phyloP scores from a whole-genome alignment of 2,888 invertebrate species.

The Opisthograptis luteolata region DNA sequence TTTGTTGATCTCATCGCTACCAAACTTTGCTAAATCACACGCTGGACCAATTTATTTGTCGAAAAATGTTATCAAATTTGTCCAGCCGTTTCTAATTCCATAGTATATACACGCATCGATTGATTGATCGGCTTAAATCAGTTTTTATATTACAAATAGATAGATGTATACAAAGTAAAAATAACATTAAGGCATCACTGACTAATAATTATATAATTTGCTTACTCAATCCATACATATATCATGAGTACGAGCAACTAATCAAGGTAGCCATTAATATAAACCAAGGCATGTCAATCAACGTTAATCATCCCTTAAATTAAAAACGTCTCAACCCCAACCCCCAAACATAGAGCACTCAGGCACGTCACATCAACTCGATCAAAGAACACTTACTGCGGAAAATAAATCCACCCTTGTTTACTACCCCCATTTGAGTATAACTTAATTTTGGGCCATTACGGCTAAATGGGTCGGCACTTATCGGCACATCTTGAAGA shows the following conservation, averaged over 20 bases:
- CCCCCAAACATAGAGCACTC: conserved; percentile 12
- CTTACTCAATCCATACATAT: too few relatives aligned
- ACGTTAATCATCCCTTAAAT: conserved; percentile 1
- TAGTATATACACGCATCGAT: too few relatives aligned
- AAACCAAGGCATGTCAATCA: conserved; percentile 2
- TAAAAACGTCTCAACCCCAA: not conserved
- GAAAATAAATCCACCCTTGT: conserved; percentile 43
- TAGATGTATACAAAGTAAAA: too few relatives aligned
- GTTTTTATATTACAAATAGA: too few relatives aligned
- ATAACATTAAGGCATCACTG: too few relatives aligned
- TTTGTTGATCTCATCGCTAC: too few relatives aligned
- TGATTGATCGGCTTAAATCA: too few relatives aligned
- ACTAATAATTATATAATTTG: too few relatives aligned
- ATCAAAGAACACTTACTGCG: conserved; percentile 41
- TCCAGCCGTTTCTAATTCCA: too few relatives aligned
- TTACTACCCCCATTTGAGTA: conserved; percentile 56
- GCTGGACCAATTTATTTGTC: too few relatives aligned
- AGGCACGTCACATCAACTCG: conserved; percentile 38
- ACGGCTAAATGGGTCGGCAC: conserved; percentile 64
- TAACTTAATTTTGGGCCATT: conserved; percentile 76
- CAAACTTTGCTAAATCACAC: too few relatives aligned
- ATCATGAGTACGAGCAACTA: not conserved
- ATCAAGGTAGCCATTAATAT: not conserved
- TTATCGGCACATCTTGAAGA: conserved; percentile 62
- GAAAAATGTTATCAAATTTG: too few relatives aligned